Base-by-base conservation (phyloP, 2,888 invertebrate species). In the Hesperia comma region DNA sequence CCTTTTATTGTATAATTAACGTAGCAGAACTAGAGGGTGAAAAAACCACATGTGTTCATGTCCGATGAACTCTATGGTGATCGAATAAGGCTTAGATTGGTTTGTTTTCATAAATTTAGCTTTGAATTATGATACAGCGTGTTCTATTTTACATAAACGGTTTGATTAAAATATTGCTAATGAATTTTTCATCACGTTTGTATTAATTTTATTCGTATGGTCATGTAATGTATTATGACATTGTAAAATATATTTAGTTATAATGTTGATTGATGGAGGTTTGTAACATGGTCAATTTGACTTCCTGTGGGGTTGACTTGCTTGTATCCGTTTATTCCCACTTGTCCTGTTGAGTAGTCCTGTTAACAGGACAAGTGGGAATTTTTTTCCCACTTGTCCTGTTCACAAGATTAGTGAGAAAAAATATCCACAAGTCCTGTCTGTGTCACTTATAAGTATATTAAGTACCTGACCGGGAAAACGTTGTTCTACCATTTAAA, bases 101-200 rank as follows among this genome's bases (percentile, higher is more conserved):
- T 6, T 7, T 55, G 19, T 43, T n/a, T 1, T n/a, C 7, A 19
- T 5, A 14, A 2, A 14, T 19, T 54, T n/a, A n/a, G n/a, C 21
- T 26, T 37, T 58, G 17, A 69, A 63, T 63, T 66, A 69, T 69
- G 64, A 68, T 68, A 67, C 58, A 68, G 57, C 26, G 66, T 60
- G 61, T 68, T 58, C 67, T 67, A 66, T 67, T 69, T 68, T 62
- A 67, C 67, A 71, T 68, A 71, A 71, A 71, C 69, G 51, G 63
- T 64, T 64, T 67, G 68, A 70, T 71, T 62, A 67, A 64, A 51
- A 68, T 64, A 69, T 69, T 69, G 62, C 63, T 67, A 61, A 58
- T 63, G 67, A 56, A 68, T 68, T 68, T 68, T 70, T 70, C 71
- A 64, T 64, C 51, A 40, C 63, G 17, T 64, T 57, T 51, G 17